Evolutionary conservation across 2,888 invertebrate genomes (phyloP).

Genomic region (Synanthedon myopaeformis): DNA sequence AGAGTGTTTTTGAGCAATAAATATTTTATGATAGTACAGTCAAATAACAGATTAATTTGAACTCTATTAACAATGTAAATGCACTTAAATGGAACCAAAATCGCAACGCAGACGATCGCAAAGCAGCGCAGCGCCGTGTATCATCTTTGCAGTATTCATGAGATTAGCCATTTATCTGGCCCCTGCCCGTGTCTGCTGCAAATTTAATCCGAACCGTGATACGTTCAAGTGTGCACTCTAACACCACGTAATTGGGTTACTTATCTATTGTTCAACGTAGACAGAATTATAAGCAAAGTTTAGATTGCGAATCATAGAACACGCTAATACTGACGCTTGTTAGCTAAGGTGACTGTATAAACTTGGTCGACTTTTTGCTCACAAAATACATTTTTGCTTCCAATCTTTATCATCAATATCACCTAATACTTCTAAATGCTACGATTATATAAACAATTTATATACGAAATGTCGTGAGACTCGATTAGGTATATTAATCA

Average conservation of each 20-base stretch:
- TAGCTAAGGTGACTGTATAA: too few species aligned
- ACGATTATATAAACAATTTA: too few species aligned
- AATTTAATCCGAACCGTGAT: neutral
- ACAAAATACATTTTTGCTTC: too few species aligned
- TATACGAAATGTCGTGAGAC: too few species aligned
- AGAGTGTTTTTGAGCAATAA: too few species aligned
- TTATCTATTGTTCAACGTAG: neutral
- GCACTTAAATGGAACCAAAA: neutral
- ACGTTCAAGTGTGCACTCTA: neutral
- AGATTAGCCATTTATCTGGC: slow-evolving; percentile 2
- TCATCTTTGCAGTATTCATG: neutral
- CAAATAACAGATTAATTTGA: too few species aligned
- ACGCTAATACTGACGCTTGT: neutral
- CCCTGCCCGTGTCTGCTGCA: neutral
- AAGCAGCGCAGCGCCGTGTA: neutral
- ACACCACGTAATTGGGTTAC: neutral
- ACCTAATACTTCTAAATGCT: too few species aligned
- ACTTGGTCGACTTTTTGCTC: too few species aligned
- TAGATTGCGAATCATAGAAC: neutral
- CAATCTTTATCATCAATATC: too few species aligned
- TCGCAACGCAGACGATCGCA: neutral
- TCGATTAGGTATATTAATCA: too few species aligned
- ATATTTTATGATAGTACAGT: too few species aligned
- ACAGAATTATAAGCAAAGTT: neutral
- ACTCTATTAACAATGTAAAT: too few species aligned